Evolutionary conservation across 2,888 invertebrate species (phyloP).

Genomic region (Amphipyra tragopoginis): DNA sequence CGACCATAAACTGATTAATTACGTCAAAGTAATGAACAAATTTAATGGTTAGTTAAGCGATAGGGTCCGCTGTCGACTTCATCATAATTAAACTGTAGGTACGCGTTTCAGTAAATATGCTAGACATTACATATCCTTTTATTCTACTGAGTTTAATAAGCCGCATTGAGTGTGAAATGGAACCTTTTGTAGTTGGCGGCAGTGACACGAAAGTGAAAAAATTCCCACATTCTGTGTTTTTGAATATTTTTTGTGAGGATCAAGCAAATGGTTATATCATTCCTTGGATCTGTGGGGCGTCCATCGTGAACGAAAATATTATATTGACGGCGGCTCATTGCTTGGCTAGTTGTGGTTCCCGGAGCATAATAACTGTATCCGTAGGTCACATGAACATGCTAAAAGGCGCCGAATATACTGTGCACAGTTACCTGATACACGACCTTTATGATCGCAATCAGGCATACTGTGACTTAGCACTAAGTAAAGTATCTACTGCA

Average conservation of each 20-base stretch:
- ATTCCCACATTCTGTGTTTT: slow-evolving; percentile 57
- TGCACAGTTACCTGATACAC: slow-evolving; percentile 31
- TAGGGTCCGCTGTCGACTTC: background rate
- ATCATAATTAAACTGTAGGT: background rate
- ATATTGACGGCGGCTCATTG: slow-evolving; percentile 69
- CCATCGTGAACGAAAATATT: slow-evolving; percentile 64
- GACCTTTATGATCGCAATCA: accelerated
- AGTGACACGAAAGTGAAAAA: slow-evolving; percentile 31
- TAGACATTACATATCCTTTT: background rate
- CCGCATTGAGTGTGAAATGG: slow-evolving; percentile 35
- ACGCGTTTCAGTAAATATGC: background rate
- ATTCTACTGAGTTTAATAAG: background rate
- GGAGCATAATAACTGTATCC: slow-evolving; percentile 3
- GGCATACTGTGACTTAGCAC: slow-evolving; percentile 47
- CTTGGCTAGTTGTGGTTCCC: slow-evolving; percentile 11
- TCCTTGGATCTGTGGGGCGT: slow-evolving; percentile 62
- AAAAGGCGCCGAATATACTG: slow-evolving; percentile 12
- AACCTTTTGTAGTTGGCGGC: slow-evolving; percentile 55
- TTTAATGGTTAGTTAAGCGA: too few relatives aligned
- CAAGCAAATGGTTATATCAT: accelerated
- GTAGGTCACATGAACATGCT: slow-evolving; percentile 39
- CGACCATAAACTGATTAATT: too few relatives aligned
- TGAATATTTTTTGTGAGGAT: slow-evolving; percentile 35
- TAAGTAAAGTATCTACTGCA: slow-evolving; percentile 25
- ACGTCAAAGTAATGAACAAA: too few relatives aligned